phyloP scores from a whole-genome alignment of 1,140 invertebrate genomes.

The Sminthurides bifidus region DNA sequence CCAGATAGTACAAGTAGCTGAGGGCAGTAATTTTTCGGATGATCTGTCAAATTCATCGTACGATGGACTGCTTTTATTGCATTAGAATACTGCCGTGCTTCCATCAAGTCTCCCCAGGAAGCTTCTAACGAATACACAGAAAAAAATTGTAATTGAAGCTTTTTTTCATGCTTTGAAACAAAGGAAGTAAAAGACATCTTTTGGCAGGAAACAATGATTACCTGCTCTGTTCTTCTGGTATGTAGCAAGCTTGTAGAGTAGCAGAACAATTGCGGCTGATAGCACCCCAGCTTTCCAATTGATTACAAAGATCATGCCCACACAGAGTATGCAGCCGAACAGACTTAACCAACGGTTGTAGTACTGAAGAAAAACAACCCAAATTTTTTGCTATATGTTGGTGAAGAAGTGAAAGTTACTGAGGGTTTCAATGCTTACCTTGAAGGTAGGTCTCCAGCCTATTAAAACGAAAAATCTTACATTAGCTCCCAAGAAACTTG shows the following conservation, averaged over 20 bases:
- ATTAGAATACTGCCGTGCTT: slow-evolving; percentile 87
- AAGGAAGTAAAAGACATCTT: neutral
- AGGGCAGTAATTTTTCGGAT: slow-evolving; percentile 94
- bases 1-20: slow-evolving; percentile 79
- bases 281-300: slow-evolving; percentile 80
- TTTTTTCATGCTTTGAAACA: too few species aligned
- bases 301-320: slow-evolving; percentile 89
- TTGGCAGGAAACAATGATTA: slow-evolving; percentile 36
- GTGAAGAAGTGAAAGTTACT: too few species aligned
- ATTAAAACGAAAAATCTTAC: slow-evolving; percentile 35
- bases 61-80: slow-evolving; percentile 77
- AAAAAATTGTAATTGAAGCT: too few species aligned
- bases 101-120: slow-evolving; percentile 61
- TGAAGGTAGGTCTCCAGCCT: slow-evolving; percentile 76
- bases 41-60: slow-evolving; percentile 75
- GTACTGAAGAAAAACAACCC: slow-evolving; percentile 65
- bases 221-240: slow-evolving; percentile 86
- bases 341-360: slow-evolving; percentile 92
- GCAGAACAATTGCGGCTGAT: slow-evolving; percentile 75
- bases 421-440: slow-evolving; percentile 47
- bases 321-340: slow-evolving; percentile 73
- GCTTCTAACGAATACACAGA: neutral
- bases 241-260: slow-evolving; percentile 76
- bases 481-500: slow-evolving; percentile 62
- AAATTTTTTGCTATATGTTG: neutral